phyloP scores from a whole-genome alignment of 2,797 vertebrate species.

The Notolabrus celidotus region DNA sequence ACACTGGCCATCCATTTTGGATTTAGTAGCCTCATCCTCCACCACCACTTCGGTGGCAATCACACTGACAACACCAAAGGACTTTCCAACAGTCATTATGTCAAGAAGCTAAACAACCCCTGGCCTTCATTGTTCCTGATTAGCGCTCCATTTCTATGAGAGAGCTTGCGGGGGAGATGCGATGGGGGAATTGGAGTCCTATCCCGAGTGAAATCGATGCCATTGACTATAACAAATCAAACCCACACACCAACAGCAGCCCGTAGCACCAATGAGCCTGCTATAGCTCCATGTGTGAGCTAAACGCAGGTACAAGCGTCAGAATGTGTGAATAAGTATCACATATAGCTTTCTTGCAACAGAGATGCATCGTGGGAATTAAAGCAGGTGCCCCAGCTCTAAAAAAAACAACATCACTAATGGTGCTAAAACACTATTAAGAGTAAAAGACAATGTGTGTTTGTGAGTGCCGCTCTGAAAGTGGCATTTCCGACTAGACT shows the following conservation, averaged over 20 bases:
- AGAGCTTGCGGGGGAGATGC: not conserved
- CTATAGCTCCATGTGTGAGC: not conserved
- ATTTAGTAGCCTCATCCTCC: conserved; percentile 25
- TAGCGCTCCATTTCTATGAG: not conserved
- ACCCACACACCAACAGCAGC: not conserved
- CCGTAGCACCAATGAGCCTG: not conserved
- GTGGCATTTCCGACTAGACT: conserved; percentile 37
- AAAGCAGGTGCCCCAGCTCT: conserved; percentile 13
- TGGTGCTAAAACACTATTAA: conserved; percentile 17
- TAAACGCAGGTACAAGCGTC: not conserved
- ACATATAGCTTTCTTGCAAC: not conserved
- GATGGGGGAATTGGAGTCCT: not conserved
- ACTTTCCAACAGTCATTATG: conserved; percentile 6
- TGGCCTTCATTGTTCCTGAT: conserved; percentile 18
- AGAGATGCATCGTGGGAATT: conserved; percentile 20
- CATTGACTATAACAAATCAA: conserved; percentile 22
- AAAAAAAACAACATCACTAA: conserved; percentile 24
- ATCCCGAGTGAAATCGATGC: conserved; percentile 35
- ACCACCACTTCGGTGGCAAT: conserved; percentile 20
- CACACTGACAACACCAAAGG: not conserved
- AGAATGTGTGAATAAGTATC: conserved; percentile 4
- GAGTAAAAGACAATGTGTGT: conserved; percentile 37
- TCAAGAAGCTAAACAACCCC: conserved; percentile 9
- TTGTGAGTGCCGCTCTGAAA: conserved; percentile 38
- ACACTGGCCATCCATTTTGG: not conserved